These are phyloP conservation scores for Vireo altiloquus DNA, from an alignment of 2,113 vertebrate species.

Conservation along the genomic window DNA sequence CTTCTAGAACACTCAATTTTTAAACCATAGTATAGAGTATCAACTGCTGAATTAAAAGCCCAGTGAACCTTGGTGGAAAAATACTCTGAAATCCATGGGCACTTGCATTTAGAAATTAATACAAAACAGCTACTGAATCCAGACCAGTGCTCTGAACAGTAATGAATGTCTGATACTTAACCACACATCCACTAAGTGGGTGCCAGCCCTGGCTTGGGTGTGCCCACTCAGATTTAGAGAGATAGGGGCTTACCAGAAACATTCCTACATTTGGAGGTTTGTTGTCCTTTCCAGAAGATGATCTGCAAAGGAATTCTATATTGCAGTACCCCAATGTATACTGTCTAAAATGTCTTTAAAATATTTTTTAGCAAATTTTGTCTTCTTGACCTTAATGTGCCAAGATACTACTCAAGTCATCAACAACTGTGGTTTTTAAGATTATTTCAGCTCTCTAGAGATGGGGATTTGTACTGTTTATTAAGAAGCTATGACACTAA, in stretches of 20 bases:
- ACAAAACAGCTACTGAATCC: background rate
- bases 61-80: background rate
- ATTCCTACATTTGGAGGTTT: background rate
- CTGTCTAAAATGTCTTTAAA: background rate
- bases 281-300: background rate
- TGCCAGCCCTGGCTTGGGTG: background rate
- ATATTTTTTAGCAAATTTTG: background rate
- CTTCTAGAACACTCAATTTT: background rate
- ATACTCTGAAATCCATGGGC: background rate
- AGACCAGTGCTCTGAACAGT: background rate
- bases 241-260: fast-evolving
- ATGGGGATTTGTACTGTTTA: background rate
- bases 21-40: background rate
- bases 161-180: background rate
- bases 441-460: background rate
- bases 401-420: background rate
- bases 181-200: background rate
- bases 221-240: background rate
- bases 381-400: background rate
- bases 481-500: background rate
- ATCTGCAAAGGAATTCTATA: background rate
- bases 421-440: background rate
- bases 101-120: background rate
- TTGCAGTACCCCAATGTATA: background rate
- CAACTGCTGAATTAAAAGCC: background rate